phyloP scores from a whole-genome alignment of 1,140 invertebrate species.

The Drosophila ercepeae region DNA sequence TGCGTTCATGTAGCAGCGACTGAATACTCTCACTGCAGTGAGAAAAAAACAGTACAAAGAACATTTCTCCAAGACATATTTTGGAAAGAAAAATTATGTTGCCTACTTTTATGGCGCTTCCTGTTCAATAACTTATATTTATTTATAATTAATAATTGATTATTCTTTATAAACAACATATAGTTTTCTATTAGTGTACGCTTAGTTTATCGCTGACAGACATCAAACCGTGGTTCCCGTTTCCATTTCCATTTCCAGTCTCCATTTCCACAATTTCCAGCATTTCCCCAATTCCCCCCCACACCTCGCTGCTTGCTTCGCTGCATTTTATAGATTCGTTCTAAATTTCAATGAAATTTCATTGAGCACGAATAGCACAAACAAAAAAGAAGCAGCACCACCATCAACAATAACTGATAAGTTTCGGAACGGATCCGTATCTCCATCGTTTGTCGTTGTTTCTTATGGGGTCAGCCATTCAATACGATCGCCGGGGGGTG shows the following conservation, averaged over 20 bases:
- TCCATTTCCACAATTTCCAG: constrained; percentile 32
- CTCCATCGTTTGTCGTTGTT: constrained; percentile 52
- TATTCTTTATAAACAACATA: background rate
- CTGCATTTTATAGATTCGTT: constrained; percentile 81
- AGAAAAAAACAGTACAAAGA: background rate
- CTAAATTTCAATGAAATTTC: constrained; percentile 82
- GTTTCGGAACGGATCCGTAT: constrained; percentile 65
- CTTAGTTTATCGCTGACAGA: constrained; percentile 33
- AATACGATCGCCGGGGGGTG: constrained; percentile 35
- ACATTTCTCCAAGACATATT: background rate
- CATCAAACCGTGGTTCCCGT: constrained; percentile 38
- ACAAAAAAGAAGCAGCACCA: constrained; percentile 13
- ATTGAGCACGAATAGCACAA: constrained; percentile 57
- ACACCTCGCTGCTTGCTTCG: constrained; percentile 52
- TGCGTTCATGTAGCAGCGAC: constrained; percentile 41
- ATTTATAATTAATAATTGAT: no score
- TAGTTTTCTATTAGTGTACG: background rate
- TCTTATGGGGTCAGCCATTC: constrained; percentile 69
- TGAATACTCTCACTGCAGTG: constrained; percentile 6
- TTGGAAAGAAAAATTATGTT: background rate
- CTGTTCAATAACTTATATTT: background rate
- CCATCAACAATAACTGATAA: constrained; percentile 57
- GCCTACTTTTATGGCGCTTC: background rate
- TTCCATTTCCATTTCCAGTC: constrained; percentile 34
- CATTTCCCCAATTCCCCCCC: constrained; percentile 1